Base-by-base conservation (phyloP, 1,140 invertebrate genomes). In the Vanessa atalanta region DNA sequence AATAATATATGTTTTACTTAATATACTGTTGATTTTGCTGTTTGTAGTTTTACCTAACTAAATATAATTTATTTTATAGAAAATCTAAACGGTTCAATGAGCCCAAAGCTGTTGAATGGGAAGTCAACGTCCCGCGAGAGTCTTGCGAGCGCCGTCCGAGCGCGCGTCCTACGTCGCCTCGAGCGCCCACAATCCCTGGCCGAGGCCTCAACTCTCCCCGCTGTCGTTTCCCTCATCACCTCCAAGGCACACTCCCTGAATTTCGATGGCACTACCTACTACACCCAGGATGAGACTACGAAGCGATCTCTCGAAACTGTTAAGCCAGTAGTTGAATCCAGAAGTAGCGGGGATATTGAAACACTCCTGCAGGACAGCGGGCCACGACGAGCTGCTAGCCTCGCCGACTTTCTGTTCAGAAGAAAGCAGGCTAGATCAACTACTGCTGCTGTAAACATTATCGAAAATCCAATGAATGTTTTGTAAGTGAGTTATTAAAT, bases 381-480 rank as follows among this genome's bases (percentile, higher is more conserved):
- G 7, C 87, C 89, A 11, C 83, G 83, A n/a, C 84, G 86, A 26
- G 81, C 86, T 0, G 77, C 78, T 43, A 91, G 87, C 72, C 79
- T 90, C 2, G 84, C 82, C 0, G 88, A 90, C 73, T 85, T 88
- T 65, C 65, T 90, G 9, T 88, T 88, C 66, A 80, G 72, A n/a
- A 75, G 78, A 20, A 82, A 83, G 31, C 78, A 73, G n/a, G 50
- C 66, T 3, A 73, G 70, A 48, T 47, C 70, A 0, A 74, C 79
- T 50, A 67, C 65, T 20, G 26, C 77, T 0, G 50, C 78, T 0
- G 78, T 88, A 12, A 83, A 85, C 53, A 83, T 91, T 20, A 88
- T 89, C 16, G 88, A 87, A 31, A 89, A 89, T 61, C 88, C 89
- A 0, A 89, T 91, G 88, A 83, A 88, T 66, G 78, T 77, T 6